Evolutionary conservation across 1,140 invertebrate genomes (phyloP).

Genomic region (Meloidogyne chitwoodi): DNA sequence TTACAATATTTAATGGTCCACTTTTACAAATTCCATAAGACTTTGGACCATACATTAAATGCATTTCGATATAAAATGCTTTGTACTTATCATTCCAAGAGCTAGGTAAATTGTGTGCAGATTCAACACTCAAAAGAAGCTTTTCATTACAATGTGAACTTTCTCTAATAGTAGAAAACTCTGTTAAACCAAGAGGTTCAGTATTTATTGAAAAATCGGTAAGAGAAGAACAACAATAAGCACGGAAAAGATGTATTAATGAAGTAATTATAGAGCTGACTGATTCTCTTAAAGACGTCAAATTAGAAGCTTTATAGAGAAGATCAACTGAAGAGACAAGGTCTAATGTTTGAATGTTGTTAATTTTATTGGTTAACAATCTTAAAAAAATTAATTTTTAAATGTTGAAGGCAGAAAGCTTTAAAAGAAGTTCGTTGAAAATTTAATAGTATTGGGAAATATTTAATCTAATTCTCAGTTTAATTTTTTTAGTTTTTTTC

Average conservation of each 20-base stretch:
- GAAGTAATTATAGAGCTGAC: constrained; percentile 25
- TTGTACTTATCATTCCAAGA: constrained; percentile 24
- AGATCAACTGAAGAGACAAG: constrained; percentile 23
- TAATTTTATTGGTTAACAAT: constrained; percentile 30
- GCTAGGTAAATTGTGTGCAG: constrained; percentile 29
- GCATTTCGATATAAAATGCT: constrained; percentile 25
- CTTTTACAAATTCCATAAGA: constrained; percentile 21
- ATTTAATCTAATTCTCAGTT: too few relatives aligned
- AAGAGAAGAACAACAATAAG: constrained; percentile 30
- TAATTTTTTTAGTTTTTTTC: too few relatives aligned
- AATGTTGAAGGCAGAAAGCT: too few relatives aligned
- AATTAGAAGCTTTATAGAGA: constrained; percentile 1
- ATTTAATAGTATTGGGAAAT: too few relatives aligned
- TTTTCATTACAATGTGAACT: constrained; percentile 21
- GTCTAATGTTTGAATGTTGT: constrained; percentile 26
- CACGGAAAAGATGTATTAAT: constrained; percentile 18
- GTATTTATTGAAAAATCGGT: constrained; percentile 28
- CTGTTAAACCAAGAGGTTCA: background rate
- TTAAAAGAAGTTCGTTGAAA: too few relatives aligned
- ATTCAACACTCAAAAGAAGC: constrained; percentile 25
- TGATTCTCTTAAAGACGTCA: constrained; percentile 1
- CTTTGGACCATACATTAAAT: constrained; percentile 37
- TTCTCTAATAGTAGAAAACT: constrained; percentile 9
- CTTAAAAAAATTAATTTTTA: background rate
- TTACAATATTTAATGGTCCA: background rate